A percentile compares a stretch with the other conserved stretches of the same genome.
Evolutionary conservation across 1,140 invertebrate species (phyloP).

Genomic region (Globodera rostochiensis): DNA sequence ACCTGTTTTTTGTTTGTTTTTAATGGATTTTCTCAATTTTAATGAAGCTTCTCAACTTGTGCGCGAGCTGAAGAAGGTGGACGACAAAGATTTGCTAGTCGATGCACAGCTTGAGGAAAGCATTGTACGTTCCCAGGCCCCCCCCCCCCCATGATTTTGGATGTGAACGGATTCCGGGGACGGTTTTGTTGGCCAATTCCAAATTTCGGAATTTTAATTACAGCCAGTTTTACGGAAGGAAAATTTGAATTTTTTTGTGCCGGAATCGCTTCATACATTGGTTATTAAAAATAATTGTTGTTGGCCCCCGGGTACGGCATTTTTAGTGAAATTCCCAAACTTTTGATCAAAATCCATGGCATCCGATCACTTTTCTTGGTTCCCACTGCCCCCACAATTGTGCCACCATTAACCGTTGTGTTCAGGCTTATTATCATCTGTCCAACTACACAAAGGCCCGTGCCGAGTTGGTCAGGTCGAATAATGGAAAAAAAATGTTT

Average conservation of each 20-base stretch:
- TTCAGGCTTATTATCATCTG: conserved; percentile 90
- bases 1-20: too few species aligned
- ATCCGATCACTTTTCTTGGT: neutral
- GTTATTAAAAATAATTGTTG: too few species aligned
- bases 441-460: conserved; percentile 92
- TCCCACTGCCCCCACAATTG: neutral
- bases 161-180: too few species aligned
- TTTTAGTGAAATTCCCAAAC: too few species aligned
- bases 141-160: neutral
- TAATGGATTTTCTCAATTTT: conserved; percentile 10
- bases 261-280: too few species aligned
- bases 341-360: too few species aligned
- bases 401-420: too few species aligned
- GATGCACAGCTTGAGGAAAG: conserved; percentile 93
- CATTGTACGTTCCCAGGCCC: conserved; percentile 66
- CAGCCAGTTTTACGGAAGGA: too few species aligned
- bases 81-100: conserved; percentile 97
- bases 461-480: conserved; percentile 67
- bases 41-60: conserved; percentile 76
- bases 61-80: conserved; percentile 94
- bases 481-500: neutral
- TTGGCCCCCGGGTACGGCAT: too few species aligned
- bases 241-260: too few species aligned
- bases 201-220: too few species aligned
- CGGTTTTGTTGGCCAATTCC: too few species aligned